Percentiles rank a stretch among this genome's conserved stretches.
Conservation (phyloP, 2,113 vertebrate genomes). For the Dipodomys merriami region DNA sequence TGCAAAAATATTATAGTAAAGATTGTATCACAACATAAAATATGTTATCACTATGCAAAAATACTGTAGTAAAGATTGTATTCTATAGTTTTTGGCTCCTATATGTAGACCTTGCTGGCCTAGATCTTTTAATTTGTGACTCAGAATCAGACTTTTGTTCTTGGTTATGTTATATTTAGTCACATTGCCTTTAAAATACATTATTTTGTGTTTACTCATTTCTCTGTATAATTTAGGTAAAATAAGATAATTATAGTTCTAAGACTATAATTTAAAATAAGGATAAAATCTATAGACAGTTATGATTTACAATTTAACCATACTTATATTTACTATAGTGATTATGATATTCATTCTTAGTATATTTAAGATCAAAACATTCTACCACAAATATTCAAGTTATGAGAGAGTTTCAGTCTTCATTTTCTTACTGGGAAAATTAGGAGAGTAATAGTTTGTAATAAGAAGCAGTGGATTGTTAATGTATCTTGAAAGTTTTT, state of each 20-base stretch:
- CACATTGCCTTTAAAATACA: conserved; percentile 47
- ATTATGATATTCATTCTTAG: conserved; percentile 17
- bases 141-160: conserved; percentile 46
- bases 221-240: conserved; percentile 39
- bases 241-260: conserved; percentile 24
- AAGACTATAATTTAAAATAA: conserved; percentile 17
- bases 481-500: conserved; percentile 30
- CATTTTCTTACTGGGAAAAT: conserved; percentile 12
- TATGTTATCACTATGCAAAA: background rate
- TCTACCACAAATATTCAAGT: background rate
- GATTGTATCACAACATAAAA: background rate
- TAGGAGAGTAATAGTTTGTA: background rate
- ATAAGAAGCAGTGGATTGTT: background rate
- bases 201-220: conserved; percentile 47
- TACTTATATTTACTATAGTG: background rate
- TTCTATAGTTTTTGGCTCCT: background rate
- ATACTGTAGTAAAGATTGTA: background rate
- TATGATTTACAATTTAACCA: background rate
- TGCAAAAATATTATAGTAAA: background rate
- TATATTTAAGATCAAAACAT: conserved; percentile 6
- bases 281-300: background rate
- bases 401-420: conserved; percentile 19
- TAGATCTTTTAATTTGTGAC: conserved; percentile 39
- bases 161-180: background rate
- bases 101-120: background rate